Percentiles rank a stretch among this genome's conserved stretches.
Conservation (phyloP, 1,140 invertebrate species). For the Trachymyrmex septentrionalis region DNA sequence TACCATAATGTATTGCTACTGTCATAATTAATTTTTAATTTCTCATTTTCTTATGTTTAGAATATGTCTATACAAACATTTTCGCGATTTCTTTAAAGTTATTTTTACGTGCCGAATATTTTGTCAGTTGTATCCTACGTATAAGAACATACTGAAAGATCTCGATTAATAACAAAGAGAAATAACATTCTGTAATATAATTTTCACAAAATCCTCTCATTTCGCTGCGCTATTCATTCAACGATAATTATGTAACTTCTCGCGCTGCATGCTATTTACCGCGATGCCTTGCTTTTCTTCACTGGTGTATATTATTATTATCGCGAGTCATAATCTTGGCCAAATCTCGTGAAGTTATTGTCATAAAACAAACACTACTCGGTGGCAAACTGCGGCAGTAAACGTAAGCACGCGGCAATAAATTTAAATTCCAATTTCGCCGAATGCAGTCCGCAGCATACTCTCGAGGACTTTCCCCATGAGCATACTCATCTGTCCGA, state of each 20-base stretch:
- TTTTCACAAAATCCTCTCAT: slow-evolving; percentile 40
- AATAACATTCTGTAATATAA: neutral
- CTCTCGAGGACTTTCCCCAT: slow-evolving; percentile 21
- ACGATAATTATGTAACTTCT: slow-evolving; percentile 53
- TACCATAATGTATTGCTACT: no score
- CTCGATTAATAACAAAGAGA: slow-evolving; percentile 16
- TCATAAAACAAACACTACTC: slow-evolving; percentile 68
- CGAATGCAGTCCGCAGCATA: slow-evolving; percentile 62
- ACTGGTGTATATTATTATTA: slow-evolving; percentile 59
- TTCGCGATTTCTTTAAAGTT: neutral
- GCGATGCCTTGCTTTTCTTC: slow-evolving; percentile 29
- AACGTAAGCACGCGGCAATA: slow-evolving; percentile 69
- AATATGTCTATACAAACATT: neutral
- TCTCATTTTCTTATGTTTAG: neutral
- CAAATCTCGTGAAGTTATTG: slow-evolving; percentile 72
- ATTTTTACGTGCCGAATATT: neutral
- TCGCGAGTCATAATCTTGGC: slow-evolving; percentile 61
- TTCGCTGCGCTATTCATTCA: slow-evolving; percentile 26
- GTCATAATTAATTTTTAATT: no score
- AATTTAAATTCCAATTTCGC: slow-evolving; percentile 74
- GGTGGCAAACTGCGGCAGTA: slow-evolving; percentile 48
- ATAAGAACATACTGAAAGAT: neutral
- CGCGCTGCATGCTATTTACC: slow-evolving; percentile 29
- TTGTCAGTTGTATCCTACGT: neutral
- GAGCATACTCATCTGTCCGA: slow-evolving; percentile 42